Base-by-base conservation (phyloP, 1,140 invertebrate species). In the Aradophagus sp. region DNA sequence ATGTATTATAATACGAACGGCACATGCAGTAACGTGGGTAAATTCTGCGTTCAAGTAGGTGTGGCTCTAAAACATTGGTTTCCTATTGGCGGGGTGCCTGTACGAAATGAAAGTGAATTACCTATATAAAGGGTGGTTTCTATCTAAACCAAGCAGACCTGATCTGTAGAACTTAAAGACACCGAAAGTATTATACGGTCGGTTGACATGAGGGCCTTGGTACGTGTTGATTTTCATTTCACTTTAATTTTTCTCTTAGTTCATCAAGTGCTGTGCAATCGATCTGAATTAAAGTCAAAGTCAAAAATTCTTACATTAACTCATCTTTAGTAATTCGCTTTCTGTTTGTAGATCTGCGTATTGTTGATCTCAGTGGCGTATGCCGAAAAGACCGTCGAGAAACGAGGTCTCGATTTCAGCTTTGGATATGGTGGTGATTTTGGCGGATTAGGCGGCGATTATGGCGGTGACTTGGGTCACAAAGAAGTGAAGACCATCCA, bases 101-200 rank as follows among this genome's bases (percentile, higher is more conserved):
- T 17, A 75, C 53, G 68, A 84, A 85, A 85, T 84, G 84, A 85
- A 86, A 85, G 84, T 85, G 69, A 82, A 83, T 82, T 84, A 77
- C 74, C 84, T 86, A 85, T 86, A 85, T 86, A 86, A 85, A 86
- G 84, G 84, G 84, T 84, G 74, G 79, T 81, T 86, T 83, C 80
- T 63, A 23, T 38, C 56, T 32, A 71, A 70, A 38, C 36, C 73
- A 77, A 58, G 42, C 81, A 84, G 79, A 84, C 71, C 69, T 53
- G 66, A 75, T 81, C 76, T 75, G 66, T 78, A 65, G 48, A 61
- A 62, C 72, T 56, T 75, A 41, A 29, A 41, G 69, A 78, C 65
- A 58, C 73, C 56, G 56, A 74, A 78, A 75, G 73, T 79, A 75
- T 73, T 65, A 66, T 29, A 20, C 53, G 56, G 16, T 67, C 76